Evolutionary conservation across 2,797 vertebrate genomes (phyloP).

Genomic region (Dallia pectoralis): DNA sequence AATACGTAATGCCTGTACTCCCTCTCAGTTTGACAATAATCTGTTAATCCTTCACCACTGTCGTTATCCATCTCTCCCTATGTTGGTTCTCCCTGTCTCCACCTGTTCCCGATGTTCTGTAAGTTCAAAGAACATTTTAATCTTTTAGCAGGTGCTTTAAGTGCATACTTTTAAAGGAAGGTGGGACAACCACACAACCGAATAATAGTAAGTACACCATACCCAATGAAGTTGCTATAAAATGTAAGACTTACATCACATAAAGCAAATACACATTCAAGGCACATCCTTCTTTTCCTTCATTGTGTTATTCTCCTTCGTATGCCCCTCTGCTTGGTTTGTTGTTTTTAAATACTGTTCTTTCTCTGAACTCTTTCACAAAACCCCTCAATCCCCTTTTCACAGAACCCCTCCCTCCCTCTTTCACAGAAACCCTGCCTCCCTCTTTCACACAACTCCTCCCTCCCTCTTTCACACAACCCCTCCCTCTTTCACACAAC

Average conservation of each 20-base stretch:
- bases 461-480: conserved; percentile 8
- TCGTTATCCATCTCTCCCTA: neutral
- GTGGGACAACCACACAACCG: too few species aligned
- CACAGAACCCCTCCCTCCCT: conserved; percentile 10
- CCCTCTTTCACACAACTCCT: too few species aligned
- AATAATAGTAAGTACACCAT: too few species aligned
- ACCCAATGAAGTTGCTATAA: too few species aligned
- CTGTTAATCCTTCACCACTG: conserved; percentile 2
- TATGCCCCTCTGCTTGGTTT: too few species aligned
- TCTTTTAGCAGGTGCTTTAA: too few species aligned
- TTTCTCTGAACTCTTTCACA: neutral
- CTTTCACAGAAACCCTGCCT: neutral
- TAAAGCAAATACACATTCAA: too few species aligned
- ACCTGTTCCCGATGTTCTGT: neutral
- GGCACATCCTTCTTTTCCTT: conserved; percentile 21
- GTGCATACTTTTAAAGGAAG: too few species aligned
- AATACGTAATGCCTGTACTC: too few species aligned
- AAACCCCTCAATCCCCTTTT: neutral
- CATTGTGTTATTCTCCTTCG: conserved; percentile 31
- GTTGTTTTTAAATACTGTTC: neutral
- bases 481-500: too few species aligned
- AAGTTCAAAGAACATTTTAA: neutral
- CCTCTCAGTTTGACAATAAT: too few species aligned
- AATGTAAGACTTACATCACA: too few species aligned
- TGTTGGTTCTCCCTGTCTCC: neutral